phyloP scores from a whole-genome alignment of 1,140 invertebrate species.

The Zeugodacus cucurbitae region DNA sequence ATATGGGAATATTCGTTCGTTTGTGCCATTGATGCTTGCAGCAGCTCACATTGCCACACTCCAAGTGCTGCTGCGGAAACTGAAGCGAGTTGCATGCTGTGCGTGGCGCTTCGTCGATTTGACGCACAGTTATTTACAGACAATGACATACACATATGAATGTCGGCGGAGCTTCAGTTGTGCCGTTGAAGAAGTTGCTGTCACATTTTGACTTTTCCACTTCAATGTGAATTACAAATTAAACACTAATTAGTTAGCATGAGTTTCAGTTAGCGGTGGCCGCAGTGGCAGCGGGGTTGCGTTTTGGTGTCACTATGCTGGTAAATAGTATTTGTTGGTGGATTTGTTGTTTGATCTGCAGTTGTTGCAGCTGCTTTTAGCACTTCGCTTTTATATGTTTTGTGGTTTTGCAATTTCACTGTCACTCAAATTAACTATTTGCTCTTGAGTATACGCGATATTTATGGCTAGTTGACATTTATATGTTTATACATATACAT shows the following conservation, averaged over 20 bases:
- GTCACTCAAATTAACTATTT: conserved; percentile 3
- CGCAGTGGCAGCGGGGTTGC: not conserved
- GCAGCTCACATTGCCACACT: not conserved
- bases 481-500: not conserved
- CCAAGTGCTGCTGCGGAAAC: not conserved
- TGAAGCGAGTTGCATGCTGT: not conserved
- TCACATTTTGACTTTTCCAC: conserved; percentile 17
- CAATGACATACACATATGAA: not conserved
- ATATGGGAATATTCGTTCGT: not conserved
- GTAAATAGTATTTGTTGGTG: not conserved
- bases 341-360: not conserved
- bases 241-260: conserved; percentile 31
- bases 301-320: not conserved
- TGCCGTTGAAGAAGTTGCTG: not conserved
- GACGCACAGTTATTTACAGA: not conserved
- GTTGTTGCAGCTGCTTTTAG: not conserved
- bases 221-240: conserved; percentile 32
- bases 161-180: not conserved
- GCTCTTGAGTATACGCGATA: not conserved
- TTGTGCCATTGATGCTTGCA: not conserved
- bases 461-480: not conserved
- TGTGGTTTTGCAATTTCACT: not conserved
- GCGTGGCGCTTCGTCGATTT: not conserved
- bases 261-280: too few species aligned
- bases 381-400: not conserved